Conservation (phyloP, 2,797 vertebrate genomes). For the Salarias fasciatus region DNA sequence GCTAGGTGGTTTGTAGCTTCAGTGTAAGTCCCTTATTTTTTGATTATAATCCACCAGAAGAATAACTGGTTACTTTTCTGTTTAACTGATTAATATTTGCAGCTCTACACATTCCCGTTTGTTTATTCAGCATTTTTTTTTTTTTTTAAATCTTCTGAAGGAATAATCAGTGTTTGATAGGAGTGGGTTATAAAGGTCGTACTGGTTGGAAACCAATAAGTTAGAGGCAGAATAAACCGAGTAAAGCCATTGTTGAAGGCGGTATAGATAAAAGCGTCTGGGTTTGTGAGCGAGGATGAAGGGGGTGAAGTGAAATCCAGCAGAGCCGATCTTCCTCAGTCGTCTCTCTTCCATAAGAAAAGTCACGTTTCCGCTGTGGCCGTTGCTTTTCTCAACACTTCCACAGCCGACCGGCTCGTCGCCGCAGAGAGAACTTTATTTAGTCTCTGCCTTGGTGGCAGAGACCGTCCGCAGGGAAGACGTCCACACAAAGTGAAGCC, state of each 20-base stretch:
- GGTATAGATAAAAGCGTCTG: constrained; percentile 25
- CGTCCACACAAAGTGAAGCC: constrained; percentile 29
- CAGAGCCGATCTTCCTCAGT: constrained; percentile 38
- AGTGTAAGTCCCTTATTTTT: too few relatives aligned
- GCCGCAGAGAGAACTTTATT: constrained; percentile 17
- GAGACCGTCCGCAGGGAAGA: constrained; percentile 12
- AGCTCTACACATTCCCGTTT: too few relatives aligned
- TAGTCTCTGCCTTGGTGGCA: constrained; percentile 31
- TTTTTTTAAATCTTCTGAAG: background rate
- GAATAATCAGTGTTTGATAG: background rate
- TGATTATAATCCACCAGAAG: too few relatives aligned
- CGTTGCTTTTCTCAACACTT: too few relatives aligned
- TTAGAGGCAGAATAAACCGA: constrained; percentile 3
- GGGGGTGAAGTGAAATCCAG: constrained; percentile 9
- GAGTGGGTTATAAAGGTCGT: background rate
- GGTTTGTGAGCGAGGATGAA: constrained; percentile 24
- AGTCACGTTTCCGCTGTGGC: too few relatives aligned
- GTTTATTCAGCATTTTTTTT: background rate
- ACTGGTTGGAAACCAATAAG: constrained; percentile 31
- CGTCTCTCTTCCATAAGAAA: too few relatives aligned
- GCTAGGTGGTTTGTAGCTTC: too few relatives aligned
- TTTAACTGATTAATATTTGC: too few relatives aligned
- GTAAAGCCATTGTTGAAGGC: constrained; percentile 70
- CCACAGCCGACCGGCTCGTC: too few relatives aligned
- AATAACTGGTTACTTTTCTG: too few relatives aligned